Conservation (phyloP, 2,888 invertebrate species). For the Lordiphosa fenestrarum region DNA sequence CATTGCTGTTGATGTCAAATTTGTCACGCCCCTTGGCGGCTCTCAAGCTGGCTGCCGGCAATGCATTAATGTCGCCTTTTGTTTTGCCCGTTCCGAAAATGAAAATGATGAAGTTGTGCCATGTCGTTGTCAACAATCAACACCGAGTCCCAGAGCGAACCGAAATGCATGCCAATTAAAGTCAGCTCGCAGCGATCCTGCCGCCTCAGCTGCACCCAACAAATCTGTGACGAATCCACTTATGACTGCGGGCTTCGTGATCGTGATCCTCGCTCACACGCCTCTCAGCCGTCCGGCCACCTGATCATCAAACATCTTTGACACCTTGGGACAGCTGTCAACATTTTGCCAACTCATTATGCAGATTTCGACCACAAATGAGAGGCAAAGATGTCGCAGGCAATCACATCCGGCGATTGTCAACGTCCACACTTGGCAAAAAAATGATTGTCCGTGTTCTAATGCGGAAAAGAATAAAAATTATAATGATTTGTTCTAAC, state of each 20-base stretch:
- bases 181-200: slow-evolving; percentile 48
- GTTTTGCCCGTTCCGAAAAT: slow-evolving; percentile 45
- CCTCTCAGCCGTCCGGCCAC: slow-evolving; percentile 16
- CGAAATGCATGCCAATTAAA: slow-evolving; percentile 63
- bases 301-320: slow-evolving; percentile 24
- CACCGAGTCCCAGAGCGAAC: slow-evolving; percentile 28
- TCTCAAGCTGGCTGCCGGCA: slow-evolving; percentile 49
- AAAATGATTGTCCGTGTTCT: not conserved
- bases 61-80: slow-evolving; percentile 71
- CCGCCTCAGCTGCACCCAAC: slow-evolving; percentile 48
- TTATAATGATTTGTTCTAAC: too few relatives aligned
- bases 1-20: slow-evolving; percentile 67
- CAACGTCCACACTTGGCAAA: slow-evolving; percentile 6
- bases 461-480: too few relatives aligned
- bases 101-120: slow-evolving; percentile 66
- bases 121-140: slow-evolving; percentile 60
- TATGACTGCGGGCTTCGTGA: slow-evolving; percentile 39
- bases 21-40: slow-evolving; percentile 76
- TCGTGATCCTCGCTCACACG: slow-evolving; percentile 19
- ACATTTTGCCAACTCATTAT: slow-evolving; percentile 49
- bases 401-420: slow-evolving; percentile 21
- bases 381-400: slow-evolving; percentile 32
- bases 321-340: slow-evolving; percentile 59
- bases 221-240: slow-evolving; percentile 68
- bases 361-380: slow-evolving; percentile 53